phyloP scores from a whole-genome alignment of 2,113 vertebrate species.

The Erpornis zantholeuca region DNA sequence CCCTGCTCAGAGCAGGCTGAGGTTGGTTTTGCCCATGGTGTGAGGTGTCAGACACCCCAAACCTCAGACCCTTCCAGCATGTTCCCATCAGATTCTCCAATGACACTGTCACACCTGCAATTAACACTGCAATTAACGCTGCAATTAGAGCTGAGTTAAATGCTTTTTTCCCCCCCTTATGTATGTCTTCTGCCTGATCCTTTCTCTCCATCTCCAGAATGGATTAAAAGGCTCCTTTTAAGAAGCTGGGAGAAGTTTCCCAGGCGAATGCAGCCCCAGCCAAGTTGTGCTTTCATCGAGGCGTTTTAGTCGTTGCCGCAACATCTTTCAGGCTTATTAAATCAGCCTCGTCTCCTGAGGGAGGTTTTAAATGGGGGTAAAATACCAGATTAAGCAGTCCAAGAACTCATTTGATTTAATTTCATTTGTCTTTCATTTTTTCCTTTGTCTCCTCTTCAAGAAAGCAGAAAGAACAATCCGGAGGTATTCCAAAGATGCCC shows the following conservation, averaged over 20 bases:
- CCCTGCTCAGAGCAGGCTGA: background rate
- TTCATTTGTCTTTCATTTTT: conserved; percentile 48
- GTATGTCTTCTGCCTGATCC: background rate
- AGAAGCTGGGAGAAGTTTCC: background rate
- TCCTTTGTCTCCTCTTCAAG: conserved; percentile 50
- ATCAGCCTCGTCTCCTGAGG: conserved; percentile 23
- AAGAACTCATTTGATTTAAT: conserved; percentile 64
- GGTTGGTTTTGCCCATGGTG: background rate
- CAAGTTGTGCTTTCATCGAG: conserved; percentile 20
- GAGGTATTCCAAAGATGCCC: conserved; percentile 40
- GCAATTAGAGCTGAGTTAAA: background rate
- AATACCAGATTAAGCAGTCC: background rate
- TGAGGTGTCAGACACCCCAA: background rate
- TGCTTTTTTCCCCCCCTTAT: background rate
- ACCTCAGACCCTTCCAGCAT: background rate
- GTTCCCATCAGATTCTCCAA: background rate
- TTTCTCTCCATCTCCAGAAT: background rate
- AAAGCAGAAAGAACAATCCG: conserved; percentile 53
- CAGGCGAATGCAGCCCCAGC: background rate
- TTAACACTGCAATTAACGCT: background rate
- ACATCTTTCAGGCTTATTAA: conserved; percentile 8
- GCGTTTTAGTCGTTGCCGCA: background rate
- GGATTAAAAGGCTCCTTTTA: background rate
- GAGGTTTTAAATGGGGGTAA: background rate
- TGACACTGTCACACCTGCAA: background rate